These are phyloP conservation scores for Chrysomela aeneicollis DNA, from an alignment of 2,888 invertebrate species.

Conservation along the genomic window DNA sequence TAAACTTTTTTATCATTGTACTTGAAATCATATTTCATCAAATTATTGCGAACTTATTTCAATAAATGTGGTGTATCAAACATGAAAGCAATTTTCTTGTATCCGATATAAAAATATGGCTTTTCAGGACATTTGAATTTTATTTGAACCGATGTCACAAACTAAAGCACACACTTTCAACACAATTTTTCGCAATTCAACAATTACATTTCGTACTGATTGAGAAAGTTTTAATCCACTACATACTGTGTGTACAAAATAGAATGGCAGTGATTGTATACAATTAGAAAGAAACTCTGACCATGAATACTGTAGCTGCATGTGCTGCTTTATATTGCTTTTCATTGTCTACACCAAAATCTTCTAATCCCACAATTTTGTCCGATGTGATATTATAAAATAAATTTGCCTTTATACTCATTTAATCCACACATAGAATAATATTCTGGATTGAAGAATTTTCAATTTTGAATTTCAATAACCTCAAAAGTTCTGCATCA, in stretches of 20 bases:
- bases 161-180: slow-evolving; percentile 12
- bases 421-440: slow-evolving; percentile 26
- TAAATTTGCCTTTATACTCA: slow-evolving; percentile 22
- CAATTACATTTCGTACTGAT: slow-evolving; percentile 8
- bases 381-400: slow-evolving; percentile 19
- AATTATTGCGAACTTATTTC: slow-evolving; percentile 22
- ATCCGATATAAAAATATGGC: slow-evolving; percentile 17
- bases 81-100: slow-evolving; percentile 19
- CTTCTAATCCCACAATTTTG: slow-evolving; percentile 19
- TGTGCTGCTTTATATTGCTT: slow-evolving; percentile 25
- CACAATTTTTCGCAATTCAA: slow-evolving; percentile 14
- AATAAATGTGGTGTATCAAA: slow-evolving; percentile 28
- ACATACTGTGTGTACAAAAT: slow-evolving; percentile 26
- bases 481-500: neutral
- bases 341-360: neutral
- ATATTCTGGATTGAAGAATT: too few relatives aligned
- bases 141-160: slow-evolving; percentile 29
- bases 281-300: slow-evolving; percentile 22
- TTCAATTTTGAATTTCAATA: too few relatives aligned
- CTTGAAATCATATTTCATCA: slow-evolving; percentile 23
- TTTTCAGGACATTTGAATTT: slow-evolving; percentile 20
- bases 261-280: slow-evolving; percentile 25
- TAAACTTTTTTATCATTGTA: slow-evolving; percentile 6
- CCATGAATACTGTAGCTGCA: slow-evolving; percentile 29
- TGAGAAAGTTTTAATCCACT: slow-evolving; percentile 21